Conservation (phyloP, 2,888 invertebrate genomes). For the Polydrusus tereticollis region DNA sequence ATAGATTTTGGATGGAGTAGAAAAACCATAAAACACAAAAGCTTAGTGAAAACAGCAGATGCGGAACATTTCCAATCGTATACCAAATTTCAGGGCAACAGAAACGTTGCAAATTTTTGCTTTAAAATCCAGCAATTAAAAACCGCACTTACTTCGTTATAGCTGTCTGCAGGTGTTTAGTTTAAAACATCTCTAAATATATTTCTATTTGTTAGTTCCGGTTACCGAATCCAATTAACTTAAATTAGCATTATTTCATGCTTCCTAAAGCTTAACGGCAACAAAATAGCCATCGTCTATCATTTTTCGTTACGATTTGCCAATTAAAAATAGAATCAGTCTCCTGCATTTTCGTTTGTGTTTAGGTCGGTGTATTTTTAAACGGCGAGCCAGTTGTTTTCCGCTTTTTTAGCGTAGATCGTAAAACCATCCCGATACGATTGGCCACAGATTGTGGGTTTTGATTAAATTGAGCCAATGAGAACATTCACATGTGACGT, state of each 20-base stretch:
- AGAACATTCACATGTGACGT: constrained; percentile 13
- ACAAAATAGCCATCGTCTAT: not conserved
- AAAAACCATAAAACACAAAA: no score
- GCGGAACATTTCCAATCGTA: no score
- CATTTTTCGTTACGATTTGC: not conserved
- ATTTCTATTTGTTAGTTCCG: constrained; percentile 11
- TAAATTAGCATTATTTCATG: constrained; percentile 7
- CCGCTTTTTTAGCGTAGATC: constrained; percentile 16
- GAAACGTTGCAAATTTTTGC: not conserved
- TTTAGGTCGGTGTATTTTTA: not conserved
- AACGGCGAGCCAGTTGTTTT: constrained; percentile 9
- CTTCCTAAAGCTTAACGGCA: not conserved
- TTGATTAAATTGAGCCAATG: constrained; percentile 27
- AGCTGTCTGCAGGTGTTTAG: constrained; percentile 5
- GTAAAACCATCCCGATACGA: constrained; percentile 16
- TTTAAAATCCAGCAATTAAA: not conserved
- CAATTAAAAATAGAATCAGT: not conserved
- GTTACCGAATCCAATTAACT: not conserved
- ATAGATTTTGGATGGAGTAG: no score
- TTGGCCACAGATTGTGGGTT: constrained; percentile 28
- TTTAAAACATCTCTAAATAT: constrained; percentile 6
- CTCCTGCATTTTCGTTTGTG: not conserved
- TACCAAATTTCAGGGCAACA: no score
- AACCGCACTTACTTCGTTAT: not conserved
- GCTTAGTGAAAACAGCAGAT: no score